These are phyloP conservation scores for Drosophila pseudoananassae DNA, from an alignment of 1,140 invertebrate genomes.

Conservation along the genomic window DNA sequence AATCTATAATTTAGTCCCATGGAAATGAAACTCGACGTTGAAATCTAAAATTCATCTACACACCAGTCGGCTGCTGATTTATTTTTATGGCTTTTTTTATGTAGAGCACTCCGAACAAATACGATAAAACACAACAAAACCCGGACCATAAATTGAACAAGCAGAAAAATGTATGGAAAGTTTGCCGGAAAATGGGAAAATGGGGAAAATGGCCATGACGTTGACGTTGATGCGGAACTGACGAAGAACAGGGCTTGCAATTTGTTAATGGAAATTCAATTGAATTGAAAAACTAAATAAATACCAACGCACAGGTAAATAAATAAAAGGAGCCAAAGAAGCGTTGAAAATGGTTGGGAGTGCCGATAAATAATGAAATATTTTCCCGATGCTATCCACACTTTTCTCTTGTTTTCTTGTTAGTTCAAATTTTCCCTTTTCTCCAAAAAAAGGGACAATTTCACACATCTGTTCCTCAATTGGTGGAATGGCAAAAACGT, in stretches of 20 bases:
- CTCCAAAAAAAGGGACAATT: slow-evolving; percentile 21
- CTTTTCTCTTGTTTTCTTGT: slow-evolving; percentile 6
- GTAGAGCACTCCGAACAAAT: slow-evolving; percentile 10
- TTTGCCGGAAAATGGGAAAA: slow-evolving; percentile 20
- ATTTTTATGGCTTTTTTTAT: slow-evolving; percentile 26
- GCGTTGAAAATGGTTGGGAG: background rate
- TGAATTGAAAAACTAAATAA: slow-evolving; percentile 77
- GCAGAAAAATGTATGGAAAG: slow-evolving; percentile 35
- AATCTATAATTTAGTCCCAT: slow-evolving; percentile 25
- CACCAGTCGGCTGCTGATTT: slow-evolving; percentile 10
- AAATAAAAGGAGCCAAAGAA: slow-evolving; percentile 44
- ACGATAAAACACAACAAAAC: slow-evolving; percentile 14
- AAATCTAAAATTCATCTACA: slow-evolving; percentile 28
- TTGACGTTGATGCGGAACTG: slow-evolving; percentile 42
- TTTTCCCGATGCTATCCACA: background rate
- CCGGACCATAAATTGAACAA: slow-evolving; percentile 38
- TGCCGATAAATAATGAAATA: slow-evolving; percentile 61
- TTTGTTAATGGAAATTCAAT: slow-evolving; percentile 81
- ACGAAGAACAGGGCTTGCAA: slow-evolving; percentile 49
- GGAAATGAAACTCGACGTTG: slow-evolving; percentile 5
- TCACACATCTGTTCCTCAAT: slow-evolving; percentile 42
- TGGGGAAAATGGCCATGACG: slow-evolving; percentile 8
- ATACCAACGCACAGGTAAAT: slow-evolving; percentile 52
- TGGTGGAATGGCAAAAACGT: slow-evolving; percentile 16
- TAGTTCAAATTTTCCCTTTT: slow-evolving; percentile 4